These are phyloP conservation scores for Siderastrea siderea DNA, from an alignment of 92 coral and sea anemone species.

Conservation along the genomic window DNA sequence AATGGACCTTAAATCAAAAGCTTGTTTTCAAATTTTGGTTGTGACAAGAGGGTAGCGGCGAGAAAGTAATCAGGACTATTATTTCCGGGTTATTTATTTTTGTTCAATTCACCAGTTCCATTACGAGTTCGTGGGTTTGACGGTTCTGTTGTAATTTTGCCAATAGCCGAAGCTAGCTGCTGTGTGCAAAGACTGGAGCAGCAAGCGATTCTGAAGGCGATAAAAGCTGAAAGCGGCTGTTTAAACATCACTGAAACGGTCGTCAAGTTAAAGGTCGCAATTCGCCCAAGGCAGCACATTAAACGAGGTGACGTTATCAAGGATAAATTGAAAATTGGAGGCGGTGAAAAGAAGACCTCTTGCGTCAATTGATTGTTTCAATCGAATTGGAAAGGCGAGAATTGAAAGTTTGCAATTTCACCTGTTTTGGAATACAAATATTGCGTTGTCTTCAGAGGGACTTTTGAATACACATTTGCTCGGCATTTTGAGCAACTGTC, in stretches of 20 bases:
- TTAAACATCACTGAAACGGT: neutral
- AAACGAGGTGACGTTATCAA: neutral
- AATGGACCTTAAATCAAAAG: neutral
- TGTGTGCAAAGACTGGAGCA: neutral
- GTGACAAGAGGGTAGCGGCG: neutral
- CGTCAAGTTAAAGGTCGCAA: neutral
- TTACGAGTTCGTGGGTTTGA: neutral
- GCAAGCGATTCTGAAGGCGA: too few relatives aligned
- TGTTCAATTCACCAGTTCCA: neutral
- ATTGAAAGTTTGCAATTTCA: slow-evolving; percentile 11
- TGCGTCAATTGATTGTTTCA: neutral
- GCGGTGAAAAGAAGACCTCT: neutral
- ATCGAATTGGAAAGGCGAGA: neutral
- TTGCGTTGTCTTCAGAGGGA: slow-evolving; percentile 4
- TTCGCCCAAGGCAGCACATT: neutral
- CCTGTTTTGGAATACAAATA: slow-evolving; percentile 20
- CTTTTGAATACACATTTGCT: neutral
- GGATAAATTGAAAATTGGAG: neutral
- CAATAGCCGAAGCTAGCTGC: neutral
- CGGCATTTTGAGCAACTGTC: slow-evolving; percentile 1
- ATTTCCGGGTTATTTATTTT: slow-evolving; percentile 7
- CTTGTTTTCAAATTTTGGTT: neutral
- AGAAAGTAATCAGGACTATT: neutral
- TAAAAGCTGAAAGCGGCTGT: neutral
- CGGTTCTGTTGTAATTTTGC: slow-evolving; percentile 4